These are phyloP conservation scores for Orius insidiosus DNA, from an alignment of 1,140 invertebrate genomes.

Conservation along the genomic window DNA sequence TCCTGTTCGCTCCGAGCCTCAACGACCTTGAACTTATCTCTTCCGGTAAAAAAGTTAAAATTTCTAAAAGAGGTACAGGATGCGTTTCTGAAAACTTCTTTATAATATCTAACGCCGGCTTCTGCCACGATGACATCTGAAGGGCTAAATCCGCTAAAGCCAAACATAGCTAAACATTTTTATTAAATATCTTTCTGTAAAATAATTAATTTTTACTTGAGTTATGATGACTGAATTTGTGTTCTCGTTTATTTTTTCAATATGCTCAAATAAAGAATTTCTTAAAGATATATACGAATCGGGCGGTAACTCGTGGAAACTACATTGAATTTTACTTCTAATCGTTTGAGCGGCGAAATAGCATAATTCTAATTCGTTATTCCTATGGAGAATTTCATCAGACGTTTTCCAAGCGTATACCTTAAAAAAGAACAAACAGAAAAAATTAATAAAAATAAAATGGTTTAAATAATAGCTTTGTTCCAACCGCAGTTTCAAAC, in stretches of 20 bases:
- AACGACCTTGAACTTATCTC: constrained; percentile 74
- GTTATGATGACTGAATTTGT: constrained; percentile 75
- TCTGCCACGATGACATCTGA: constrained; percentile 87
- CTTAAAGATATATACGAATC: constrained; percentile 69
- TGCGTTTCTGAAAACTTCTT: constrained; percentile 42
- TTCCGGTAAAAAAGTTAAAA: constrained; percentile 88
- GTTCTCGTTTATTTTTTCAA: constrained; percentile 62
- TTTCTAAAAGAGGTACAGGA: constrained; percentile 70
- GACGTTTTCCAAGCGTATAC: constrained; percentile 89
- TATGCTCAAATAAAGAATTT: constrained; percentile 81
- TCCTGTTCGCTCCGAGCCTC: constrained; percentile 74
- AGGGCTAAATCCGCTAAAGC: constrained; percentile 83
- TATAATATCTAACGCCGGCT: constrained; percentile 71
- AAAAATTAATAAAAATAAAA: too few relatives aligned
- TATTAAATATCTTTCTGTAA: constrained; percentile 20
- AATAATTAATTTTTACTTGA: constrained; percentile 35
- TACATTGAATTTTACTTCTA: constrained; percentile 83
- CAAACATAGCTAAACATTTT: constrained; percentile 65
- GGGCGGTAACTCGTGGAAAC: constrained; percentile 79
- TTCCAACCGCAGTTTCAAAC: too few relatives aligned
- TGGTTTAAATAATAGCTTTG: too few relatives aligned
- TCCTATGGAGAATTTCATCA: constrained; percentile 77
- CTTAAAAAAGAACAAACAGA: constrained; percentile 31
- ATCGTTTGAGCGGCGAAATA: constrained; percentile 98
- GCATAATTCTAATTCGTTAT: constrained; percentile 74